phyloP scores from a whole-genome alignment of 2,888 invertebrate genomes.

The Chloroclysta siterata region DNA sequence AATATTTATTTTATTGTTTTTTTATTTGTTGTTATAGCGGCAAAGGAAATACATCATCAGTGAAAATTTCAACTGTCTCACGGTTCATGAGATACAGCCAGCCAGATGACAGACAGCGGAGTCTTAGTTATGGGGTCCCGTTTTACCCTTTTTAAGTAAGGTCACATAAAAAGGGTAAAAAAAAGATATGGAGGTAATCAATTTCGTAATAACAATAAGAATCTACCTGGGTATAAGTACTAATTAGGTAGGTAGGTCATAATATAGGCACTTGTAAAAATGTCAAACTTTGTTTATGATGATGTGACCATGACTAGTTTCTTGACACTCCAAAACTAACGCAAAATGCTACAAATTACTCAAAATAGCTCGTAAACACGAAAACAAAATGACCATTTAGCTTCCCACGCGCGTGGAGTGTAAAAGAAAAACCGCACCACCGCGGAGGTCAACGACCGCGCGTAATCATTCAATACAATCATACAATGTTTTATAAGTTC shows the following conservation, averaged over 20 bases:
- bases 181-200: too few relatives aligned
- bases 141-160: too few relatives aligned
- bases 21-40: too few relatives aligned
- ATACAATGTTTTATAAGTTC: constrained; percentile 16
- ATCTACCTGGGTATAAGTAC: too few relatives aligned
- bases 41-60: too few relatives aligned
- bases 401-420: constrained; percentile 29
- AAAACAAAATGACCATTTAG: constrained; percentile 27
- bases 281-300: neutral
- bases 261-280: neutral
- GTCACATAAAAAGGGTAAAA: too few relatives aligned
- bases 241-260: neutral
- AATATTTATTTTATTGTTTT: too few relatives aligned
- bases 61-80: too few relatives aligned
- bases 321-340: neutral
- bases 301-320: neutral
- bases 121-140: too few relatives aligned
- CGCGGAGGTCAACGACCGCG: constrained; percentile 34
- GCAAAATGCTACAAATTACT: constrained; percentile 4
- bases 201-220: too few relatives aligned
- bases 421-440: constrained; percentile 26
- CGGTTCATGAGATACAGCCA: too few relatives aligned
- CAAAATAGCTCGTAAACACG: constrained; percentile 16
- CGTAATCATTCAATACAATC: constrained; percentile 42
- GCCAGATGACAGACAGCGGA: too few relatives aligned